Evolutionary conservation across 2,888 invertebrate genomes (phyloP), one percentile per base, ranked within the genome.

Genomic region (Lagria hirta): DNA sequence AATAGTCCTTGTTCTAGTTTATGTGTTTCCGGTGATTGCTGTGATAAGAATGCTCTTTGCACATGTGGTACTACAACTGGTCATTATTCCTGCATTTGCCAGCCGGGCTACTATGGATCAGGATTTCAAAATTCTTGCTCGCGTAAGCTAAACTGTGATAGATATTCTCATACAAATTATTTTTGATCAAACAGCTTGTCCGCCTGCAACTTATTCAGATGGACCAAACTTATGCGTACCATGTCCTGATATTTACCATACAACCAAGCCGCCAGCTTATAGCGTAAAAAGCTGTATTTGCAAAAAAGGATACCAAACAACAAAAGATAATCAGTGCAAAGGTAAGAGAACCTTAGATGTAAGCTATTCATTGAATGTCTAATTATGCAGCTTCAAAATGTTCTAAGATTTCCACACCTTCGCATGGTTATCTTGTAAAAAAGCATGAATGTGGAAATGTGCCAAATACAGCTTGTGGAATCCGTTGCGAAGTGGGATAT

Each of bases 401-500:
- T 57, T 75, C 79, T 0, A 73, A 73, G 49, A 59, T 85, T 35
- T 61, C 60, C 7, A 74, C 79, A 1, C 84, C 85, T 1, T 73
- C 75, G 34, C 77, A 83, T 61, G 85, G 84, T 3, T 83, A 82
- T 63, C 80, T 84, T 59, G 81, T 84, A 1, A 81, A 81, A 53
- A 70, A 69, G 29, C 74, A 74, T 21, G 73, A 74, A 15, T 84
- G 84, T 61, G 76, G 74, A 43, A 81, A 80, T 55, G 81, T 81
- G 3, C 73, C 83, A 30, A 81, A 84, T 61, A 82, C 82, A n/a
- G 84, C 83, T 0, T 85, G 84, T 64, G 84, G 84, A 1, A 72
- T 82, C 4, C 71, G 81, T 24, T 86, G 85, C 60, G 75, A 78
- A 55, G 78, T 81, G 14, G 84, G 85, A 1, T 85, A 80, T 62